Evolutionary conservation across 2,113 vertebrate species (phyloP).

Genomic region (Tachycineta bicolor): DNA sequence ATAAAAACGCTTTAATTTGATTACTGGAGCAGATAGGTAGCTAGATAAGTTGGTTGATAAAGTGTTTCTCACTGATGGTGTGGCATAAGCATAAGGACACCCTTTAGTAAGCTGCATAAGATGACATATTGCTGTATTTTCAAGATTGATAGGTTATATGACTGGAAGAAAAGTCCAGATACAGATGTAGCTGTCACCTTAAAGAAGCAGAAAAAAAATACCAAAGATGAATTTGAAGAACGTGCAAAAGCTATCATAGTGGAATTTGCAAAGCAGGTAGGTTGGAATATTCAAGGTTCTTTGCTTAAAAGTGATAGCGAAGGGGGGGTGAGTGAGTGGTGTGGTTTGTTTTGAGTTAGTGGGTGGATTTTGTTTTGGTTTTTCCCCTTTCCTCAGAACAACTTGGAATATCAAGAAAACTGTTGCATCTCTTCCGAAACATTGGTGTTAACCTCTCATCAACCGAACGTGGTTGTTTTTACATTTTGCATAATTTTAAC

Average conservation of each 20-base stretch:
- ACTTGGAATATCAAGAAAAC: neutral
- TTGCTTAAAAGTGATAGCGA: neutral
- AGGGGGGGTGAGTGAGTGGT: neutral
- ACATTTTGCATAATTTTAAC: neutral
- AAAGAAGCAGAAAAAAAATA: conserved; percentile 99
- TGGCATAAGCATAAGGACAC: neutral
- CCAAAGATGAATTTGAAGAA: conserved; percentile 96
- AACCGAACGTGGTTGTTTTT: neutral
- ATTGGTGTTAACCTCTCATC: neutral
- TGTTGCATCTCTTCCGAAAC: neutral
- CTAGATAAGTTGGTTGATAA: neutral
- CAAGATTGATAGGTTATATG: conserved; percentile 95
- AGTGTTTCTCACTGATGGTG: neutral
- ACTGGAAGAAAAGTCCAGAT: conserved; percentile 98
- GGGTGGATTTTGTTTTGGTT: neutral
- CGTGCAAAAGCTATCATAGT: conserved; percentile 90
- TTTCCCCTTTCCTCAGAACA: neutral
- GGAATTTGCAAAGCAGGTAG: conserved; percentile 96
- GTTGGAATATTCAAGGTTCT: neutral
- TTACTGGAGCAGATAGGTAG: neutral
- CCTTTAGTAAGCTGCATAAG: neutral
- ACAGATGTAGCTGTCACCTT: conserved; percentile 89
- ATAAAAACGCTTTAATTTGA: neutral
- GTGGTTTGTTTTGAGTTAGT: neutral
- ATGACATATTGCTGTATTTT: conserved; percentile 4